These are phyloP conservation scores for Zoanthus sociatus DNA, from an alignment of 92 coral and sea anemone genomes.

Conservation along the genomic window DNA sequence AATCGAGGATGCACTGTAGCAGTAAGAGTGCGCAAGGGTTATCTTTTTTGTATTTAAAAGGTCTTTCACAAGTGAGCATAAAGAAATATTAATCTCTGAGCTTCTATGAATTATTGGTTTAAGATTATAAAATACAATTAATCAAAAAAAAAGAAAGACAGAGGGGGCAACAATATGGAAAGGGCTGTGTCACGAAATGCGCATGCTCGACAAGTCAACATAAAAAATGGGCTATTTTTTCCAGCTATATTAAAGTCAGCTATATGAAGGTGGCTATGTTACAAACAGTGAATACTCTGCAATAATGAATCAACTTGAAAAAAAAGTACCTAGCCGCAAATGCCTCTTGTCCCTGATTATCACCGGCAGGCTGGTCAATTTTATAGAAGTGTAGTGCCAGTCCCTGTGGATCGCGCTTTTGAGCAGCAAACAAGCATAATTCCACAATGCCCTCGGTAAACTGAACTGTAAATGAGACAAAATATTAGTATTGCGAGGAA, in stretches of 20 bases:
- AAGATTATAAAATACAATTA: no score
- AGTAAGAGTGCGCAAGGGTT: no score
- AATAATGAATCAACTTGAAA: no score
- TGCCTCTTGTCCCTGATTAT: slow-evolving; percentile 88
- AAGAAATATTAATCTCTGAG: not conserved
- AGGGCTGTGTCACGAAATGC: not conserved
- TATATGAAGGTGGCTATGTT: not conserved
- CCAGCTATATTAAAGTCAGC: no score
- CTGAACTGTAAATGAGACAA: slow-evolving; percentile 65
- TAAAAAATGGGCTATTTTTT: no score
- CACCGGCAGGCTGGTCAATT: slow-evolving; percentile 85
- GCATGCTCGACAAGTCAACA: no score
- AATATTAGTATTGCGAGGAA: not conserved
- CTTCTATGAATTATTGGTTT: no score
- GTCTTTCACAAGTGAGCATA: not conserved
- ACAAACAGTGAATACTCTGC: no score
- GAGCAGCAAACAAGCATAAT: slow-evolving; percentile 84
- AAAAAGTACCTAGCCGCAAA: slow-evolving; percentile 79
- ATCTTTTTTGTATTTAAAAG: no score
- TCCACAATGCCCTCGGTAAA: slow-evolving; percentile 93
- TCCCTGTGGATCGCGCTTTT: slow-evolving; percentile 90
- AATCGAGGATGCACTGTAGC: no score
- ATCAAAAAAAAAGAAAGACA: no score
- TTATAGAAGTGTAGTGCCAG: slow-evolving; percentile 93
- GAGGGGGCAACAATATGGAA: no score